Conservation (phyloP, 2,797 vertebrate species). For the Gymnoscopelus braueri region DNA sequence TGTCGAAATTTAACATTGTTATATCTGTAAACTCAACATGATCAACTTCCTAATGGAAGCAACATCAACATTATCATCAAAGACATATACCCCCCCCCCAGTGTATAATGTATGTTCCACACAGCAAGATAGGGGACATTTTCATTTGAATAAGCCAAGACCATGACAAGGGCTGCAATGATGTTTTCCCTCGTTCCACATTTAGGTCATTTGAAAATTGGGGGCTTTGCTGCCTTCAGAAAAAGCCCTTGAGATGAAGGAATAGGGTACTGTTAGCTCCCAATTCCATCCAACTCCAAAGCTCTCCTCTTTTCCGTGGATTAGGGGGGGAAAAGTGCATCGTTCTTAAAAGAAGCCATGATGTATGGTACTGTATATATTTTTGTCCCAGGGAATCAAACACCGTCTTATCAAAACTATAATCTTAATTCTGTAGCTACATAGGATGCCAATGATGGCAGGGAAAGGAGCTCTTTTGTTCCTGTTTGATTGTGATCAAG, state of each 20-base stretch:
- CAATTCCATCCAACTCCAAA: slow-evolving; percentile 56
- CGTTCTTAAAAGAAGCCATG: slow-evolving; percentile 21
- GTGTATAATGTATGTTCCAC: slow-evolving; percentile 9
- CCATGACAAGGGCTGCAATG: slow-evolving; percentile 16
- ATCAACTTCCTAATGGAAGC: neutral
- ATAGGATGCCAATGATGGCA: slow-evolving; percentile 17
- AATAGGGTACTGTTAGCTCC: slow-evolving; percentile 56
- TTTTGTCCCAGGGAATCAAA: slow-evolving; percentile 25
- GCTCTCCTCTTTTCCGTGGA: slow-evolving; percentile 34
- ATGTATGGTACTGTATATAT: slow-evolving; percentile 34
- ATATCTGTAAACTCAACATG: neutral
- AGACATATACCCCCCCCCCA: slow-evolving; percentile 6
- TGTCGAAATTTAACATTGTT: neutral
- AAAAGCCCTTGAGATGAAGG: slow-evolving; percentile 61
- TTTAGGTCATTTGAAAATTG: slow-evolving; percentile 60
- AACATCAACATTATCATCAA: slow-evolving; percentile 3
- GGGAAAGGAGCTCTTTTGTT: slow-evolving; percentile 41
- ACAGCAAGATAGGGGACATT: slow-evolving; percentile 6
- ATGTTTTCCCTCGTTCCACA: slow-evolving; percentile 43
- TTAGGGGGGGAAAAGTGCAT: slow-evolving; percentile 44
- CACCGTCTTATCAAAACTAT: slow-evolving; percentile 33
- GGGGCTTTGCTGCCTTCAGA: slow-evolving; percentile 51
- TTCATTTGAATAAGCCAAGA: neutral
- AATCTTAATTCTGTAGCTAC: slow-evolving; percentile 50
- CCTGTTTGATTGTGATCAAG: slow-evolving; percentile 42